A percentile compares a stretch with the other conserved stretches of the same genome.
These are phyloP conservation scores for Ascidia mentula DNA, from an alignment of 23 tunicate genomes.

Conservation along the genomic window DNA sequence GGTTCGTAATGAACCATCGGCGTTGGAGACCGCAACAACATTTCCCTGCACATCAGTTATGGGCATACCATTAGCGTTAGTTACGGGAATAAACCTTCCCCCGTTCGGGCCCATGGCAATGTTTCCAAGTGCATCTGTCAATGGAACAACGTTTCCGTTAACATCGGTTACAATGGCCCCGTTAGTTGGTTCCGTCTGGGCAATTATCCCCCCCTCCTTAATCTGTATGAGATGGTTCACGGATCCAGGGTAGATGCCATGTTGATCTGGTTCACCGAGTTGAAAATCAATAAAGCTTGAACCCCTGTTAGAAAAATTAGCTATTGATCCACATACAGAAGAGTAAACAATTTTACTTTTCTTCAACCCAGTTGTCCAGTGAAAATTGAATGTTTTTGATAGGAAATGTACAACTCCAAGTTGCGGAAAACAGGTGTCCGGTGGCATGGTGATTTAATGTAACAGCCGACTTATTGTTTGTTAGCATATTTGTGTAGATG, in stretches of 20 bases:
- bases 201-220: not conserved
- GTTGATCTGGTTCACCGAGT: not conserved
- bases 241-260: not conserved
- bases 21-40: not conserved
- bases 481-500: not conserved
- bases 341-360: not conserved
- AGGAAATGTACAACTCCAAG: conserved; percentile 1
- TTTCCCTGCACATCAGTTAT: not conserved
- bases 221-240: not conserved
- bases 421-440: not conserved
- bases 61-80: not conserved
- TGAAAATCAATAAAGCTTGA: not conserved
- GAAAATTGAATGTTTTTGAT: not conserved
- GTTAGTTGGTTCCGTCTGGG: not conserved
- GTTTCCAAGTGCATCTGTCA: not conserved
- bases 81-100: not conserved
- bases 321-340: not conserved
- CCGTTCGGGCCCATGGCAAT: conserved; percentile 1
- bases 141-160: not conserved
- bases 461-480: not conserved
- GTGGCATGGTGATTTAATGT: not conserved
- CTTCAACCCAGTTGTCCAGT: not conserved
- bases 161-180: not conserved
- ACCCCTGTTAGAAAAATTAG: not conserved
- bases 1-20: not conserved